Base-by-base conservation (phyloP, 2,888 invertebrate genomes). In the Lepidocyrtoides sp. region DNA sequence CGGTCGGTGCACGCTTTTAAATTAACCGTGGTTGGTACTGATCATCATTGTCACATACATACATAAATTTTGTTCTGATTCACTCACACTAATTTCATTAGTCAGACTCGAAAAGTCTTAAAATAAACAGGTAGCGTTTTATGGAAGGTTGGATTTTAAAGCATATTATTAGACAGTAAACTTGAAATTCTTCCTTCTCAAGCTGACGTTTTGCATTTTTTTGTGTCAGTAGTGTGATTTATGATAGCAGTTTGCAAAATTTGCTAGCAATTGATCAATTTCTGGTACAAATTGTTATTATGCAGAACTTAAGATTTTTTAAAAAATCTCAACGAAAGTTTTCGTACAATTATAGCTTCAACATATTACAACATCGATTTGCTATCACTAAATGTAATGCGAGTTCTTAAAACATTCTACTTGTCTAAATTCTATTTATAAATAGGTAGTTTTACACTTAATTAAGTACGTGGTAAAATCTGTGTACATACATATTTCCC, bases 41-140 rank as follows among this genome's bases (percentile, higher is more conserved):
- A 72, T 77, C 82, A 36, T 88, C 79, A 72, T 72, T 66, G 32
- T 57, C 60, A 81, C 60, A 79, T 60, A 60, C 66, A 63, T 63
- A 54, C 23, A n/a, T n/a, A n/a, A n/a, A n/a, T 12, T 54, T 60
- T 51, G 32, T 83, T 29, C 36, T 60, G 60, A 77, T 77, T 75
- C 29, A 81, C 66, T 57, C 54, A 88, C 66, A 41, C 44, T 83
- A 89, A 89, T 89, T 75, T 89, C 89, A 89, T 32, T 48, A 89
- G 77, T 83, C 89, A 89, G 89, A 83, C 89, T 89, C 63, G 36
- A 89, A 32, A 89, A 57, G 57, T 89, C 63, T 29, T 32, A 84
- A 89, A 83, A 63, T 75, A 89, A 83, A 89, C 89, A 89, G 89
- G 89, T 89, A 89, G 84, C 77, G 20, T 32, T 82, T 17, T 44